These are phyloP conservation scores for Gorsachius goisagi DNA, from an alignment of 2,113 vertebrate genomes.

Conservation along the genomic window DNA sequence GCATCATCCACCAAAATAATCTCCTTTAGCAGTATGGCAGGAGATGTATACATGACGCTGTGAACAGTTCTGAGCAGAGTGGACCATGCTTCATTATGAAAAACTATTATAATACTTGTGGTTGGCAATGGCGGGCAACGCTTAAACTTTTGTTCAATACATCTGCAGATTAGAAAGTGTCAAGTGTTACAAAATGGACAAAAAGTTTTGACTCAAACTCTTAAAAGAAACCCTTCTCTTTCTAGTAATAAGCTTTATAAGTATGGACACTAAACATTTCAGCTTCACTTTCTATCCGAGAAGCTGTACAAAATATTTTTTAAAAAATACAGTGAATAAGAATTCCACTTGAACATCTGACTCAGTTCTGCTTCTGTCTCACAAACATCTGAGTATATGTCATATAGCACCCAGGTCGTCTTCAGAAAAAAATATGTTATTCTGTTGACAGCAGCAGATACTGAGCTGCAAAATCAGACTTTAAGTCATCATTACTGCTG, in stretches of 20 bases:
- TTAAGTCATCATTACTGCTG: background rate
- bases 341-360: background rate
- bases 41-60: conserved; percentile 96
- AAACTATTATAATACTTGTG: conserved; percentile 97
- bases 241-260: background rate
- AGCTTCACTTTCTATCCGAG: background rate
- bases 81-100: conserved; percentile 98
- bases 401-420: background rate
- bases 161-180: conserved; percentile 76
- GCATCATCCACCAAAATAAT: conserved; percentile 98
- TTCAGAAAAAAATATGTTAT: background rate
- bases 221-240: background rate
- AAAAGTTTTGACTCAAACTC: background rate
- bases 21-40: conserved; percentile 93
- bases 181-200: conserved; percentile 3
- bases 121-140: conserved; percentile 90
- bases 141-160: conserved; percentile 95
- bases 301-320: background rate
- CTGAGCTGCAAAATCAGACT: background rate
- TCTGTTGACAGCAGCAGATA: background rate
- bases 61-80: conserved; percentile 94
- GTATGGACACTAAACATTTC: background rate
- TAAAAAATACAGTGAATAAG: background rate
- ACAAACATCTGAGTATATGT: background rate
- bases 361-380: background rate